Conservation (phyloP, 1,140 invertebrate species). For the Sminthurinus signatus region DNA sequence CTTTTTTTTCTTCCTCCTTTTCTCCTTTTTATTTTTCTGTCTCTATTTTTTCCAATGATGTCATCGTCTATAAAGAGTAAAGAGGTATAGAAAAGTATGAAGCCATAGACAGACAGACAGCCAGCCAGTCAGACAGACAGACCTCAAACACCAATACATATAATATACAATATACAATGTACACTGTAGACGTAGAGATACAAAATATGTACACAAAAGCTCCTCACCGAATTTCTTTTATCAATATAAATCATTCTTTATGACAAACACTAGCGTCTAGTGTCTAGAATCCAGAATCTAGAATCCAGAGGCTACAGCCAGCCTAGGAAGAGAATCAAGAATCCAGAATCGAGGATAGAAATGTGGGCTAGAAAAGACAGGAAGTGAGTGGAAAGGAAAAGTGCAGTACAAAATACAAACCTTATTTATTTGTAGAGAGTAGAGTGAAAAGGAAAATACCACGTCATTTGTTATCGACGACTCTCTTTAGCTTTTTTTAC, state of each 20-base stretch:
- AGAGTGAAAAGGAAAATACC: background rate
- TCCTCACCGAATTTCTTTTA: background rate
- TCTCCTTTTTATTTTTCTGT: background rate
- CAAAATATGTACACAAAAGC: too few relatives aligned
- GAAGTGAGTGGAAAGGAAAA: too few relatives aligned
- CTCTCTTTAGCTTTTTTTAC: too few relatives aligned
- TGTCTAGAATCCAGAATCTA: too few relatives aligned
- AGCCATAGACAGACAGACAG: too few relatives aligned
- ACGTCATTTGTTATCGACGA: slow-evolving; percentile 7
- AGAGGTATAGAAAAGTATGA: background rate
- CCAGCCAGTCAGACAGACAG: background rate
- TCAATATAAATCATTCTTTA: slow-evolving; percentile 10
- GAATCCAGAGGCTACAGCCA: too few relatives aligned
- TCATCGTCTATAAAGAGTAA: slow-evolving; percentile 2
- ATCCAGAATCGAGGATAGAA: too few relatives aligned
- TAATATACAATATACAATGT: too few relatives aligned
- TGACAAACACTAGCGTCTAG: slow-evolving; percentile 2
- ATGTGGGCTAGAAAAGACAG: too few relatives aligned
- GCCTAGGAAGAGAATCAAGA: too few relatives aligned
- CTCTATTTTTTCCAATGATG: background rate
- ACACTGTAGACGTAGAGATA: too few relatives aligned
- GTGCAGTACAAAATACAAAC: background rate
- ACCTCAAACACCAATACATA: too few relatives aligned
- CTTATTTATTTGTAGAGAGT: slow-evolving; percentile 3
- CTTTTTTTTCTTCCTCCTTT: background rate